Evolutionary conservation across 2,797 vertebrate genomes (phyloP).

Genomic region (Natrix natrix): DNA sequence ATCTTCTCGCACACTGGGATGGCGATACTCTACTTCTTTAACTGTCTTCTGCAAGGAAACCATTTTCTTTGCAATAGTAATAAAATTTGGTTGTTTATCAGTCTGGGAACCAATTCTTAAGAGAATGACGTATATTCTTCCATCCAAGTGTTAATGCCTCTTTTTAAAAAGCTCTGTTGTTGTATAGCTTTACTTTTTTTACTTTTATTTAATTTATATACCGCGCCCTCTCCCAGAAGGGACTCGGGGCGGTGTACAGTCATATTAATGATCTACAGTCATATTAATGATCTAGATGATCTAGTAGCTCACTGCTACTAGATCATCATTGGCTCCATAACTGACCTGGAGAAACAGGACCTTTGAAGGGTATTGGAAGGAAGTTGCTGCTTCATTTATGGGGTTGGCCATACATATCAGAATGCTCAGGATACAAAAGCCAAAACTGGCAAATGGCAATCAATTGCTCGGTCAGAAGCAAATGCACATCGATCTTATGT

Average conservation of each 20-base stretch:
- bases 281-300: too few relatives aligned
- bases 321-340: not conserved
- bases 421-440: not conserved
- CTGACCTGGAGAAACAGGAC: not conserved
- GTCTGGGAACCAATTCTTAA: not conserved
- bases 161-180: not conserved
- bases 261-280: too few relatives aligned
- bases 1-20: not conserved
- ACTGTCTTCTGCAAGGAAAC: not conserved
- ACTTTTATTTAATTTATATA: too few relatives aligned
- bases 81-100: not conserved
- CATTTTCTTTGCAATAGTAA: not conserved
- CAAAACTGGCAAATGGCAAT: not conserved
- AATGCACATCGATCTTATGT: not conserved
- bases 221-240: too few relatives aligned
- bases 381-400: not conserved
- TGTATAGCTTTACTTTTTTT: not conserved
- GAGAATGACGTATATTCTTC: not conserved
- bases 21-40: not conserved
- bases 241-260: too few relatives aligned
- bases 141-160: not conserved
- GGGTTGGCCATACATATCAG: too few relatives aligned
- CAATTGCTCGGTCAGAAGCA: not conserved
- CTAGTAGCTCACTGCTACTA: not conserved
- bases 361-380: not conserved